Conservation (phyloP, 2,797 vertebrate species). For the Pangasius larnaudii region DNA sequence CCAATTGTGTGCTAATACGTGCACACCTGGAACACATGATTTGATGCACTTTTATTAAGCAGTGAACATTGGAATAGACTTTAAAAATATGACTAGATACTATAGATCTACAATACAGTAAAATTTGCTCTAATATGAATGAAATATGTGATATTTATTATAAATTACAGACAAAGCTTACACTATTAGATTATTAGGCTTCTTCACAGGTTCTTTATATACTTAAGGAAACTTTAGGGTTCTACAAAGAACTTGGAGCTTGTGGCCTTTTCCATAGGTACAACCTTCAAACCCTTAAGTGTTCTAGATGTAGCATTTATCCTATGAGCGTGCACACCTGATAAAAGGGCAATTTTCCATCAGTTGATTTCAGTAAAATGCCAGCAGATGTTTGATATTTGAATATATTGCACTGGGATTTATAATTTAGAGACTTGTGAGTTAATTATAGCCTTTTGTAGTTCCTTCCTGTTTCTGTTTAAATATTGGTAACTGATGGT, state of each 20-base stretch:
- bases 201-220: background rate
- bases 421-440: background rate
- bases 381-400: slow-evolving; percentile 3
- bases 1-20: background rate
- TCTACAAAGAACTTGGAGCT: background rate
- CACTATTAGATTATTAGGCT: background rate
- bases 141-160: background rate
- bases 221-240: background rate
- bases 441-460: background rate
- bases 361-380: background rate
- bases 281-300: background rate
- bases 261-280: background rate
- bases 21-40: background rate
- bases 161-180: background rate
- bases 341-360: background rate
- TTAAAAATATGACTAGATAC: background rate
- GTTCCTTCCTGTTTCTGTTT: background rate
- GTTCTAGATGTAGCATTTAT: background rate
- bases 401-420: background rate
- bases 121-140: background rate
- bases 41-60: background rate
- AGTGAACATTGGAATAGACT: background rate
- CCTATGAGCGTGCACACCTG: background rate
- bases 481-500: background rate
- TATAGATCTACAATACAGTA: background rate